Conservation (phyloP, 2,888 invertebrate species). For the Amphipoea oculea region DNA sequence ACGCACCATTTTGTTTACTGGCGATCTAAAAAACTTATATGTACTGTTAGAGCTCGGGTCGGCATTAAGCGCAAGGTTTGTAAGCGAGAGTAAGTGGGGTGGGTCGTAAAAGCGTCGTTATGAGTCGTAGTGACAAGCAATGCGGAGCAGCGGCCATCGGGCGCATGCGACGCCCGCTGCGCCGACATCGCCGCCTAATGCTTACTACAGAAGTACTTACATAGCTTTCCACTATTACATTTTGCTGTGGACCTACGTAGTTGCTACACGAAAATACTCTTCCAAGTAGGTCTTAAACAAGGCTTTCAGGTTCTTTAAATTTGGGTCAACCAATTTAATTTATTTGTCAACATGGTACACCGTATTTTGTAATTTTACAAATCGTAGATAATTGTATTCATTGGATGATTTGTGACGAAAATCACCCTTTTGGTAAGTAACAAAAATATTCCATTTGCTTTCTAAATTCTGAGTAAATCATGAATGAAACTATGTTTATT, state of each 20-base stretch:
- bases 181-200: constrained; percentile 68
- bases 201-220: constrained; percentile 29
- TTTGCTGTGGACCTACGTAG: constrained; percentile 47
- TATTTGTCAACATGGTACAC: not conserved
- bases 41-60: constrained; percentile 72
- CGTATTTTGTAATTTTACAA: not conserved
- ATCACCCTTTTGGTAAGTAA: not conserved
- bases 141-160: constrained; percentile 77
- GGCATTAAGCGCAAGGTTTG: constrained; percentile 84
- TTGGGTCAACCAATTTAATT: constrained; percentile 1
- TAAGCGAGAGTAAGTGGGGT: constrained; percentile 77
- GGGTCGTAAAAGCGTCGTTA: constrained; percentile 82
- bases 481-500: not conserved
- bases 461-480: not conserved
- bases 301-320: constrained; percentile 15
- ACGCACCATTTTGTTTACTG: constrained; percentile 73
- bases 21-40: constrained; percentile 80
- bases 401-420: not conserved
- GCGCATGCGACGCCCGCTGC: constrained; percentile 81
- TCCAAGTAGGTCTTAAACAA: not conserved
- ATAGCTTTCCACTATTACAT: constrained; percentile 44
- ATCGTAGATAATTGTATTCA: not conserved
- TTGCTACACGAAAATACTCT: constrained; percentile 67
- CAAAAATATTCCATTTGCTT: constrained; percentile 1
- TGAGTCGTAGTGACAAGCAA: constrained; percentile 76